Percentiles rank a stretch among this genome's conserved stretches.
Evolutionary conservation across 2,888 invertebrate species (phyloP).

Genomic region (Stenichneumon culpator): DNA sequence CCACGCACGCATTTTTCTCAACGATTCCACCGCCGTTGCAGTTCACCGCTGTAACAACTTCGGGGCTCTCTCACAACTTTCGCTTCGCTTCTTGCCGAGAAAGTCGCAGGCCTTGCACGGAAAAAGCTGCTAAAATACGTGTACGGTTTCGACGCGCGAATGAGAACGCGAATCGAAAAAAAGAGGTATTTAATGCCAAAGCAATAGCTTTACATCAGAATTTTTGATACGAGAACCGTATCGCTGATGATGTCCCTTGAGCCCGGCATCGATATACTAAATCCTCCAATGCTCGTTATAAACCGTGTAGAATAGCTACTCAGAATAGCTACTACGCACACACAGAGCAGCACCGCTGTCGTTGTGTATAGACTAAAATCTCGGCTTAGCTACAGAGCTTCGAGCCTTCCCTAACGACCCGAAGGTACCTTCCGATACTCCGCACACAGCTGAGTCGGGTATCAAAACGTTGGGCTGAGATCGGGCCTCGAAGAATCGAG

Average conservation of each 20-base stretch:
- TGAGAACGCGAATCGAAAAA: background rate
- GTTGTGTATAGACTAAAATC: conserved; percentile 45
- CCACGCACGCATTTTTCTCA: conserved; percentile 21
- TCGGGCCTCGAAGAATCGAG: conserved; percentile 41
- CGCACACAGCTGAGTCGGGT: conserved; percentile 35
- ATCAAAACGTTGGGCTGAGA: conserved; percentile 45
- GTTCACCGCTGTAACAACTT: conserved; percentile 32
- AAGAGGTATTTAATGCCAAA: background rate
- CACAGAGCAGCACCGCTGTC: background rate
- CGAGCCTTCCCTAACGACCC: conserved; percentile 9
- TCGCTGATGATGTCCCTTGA: conserved; percentile 12
- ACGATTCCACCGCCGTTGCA: background rate
- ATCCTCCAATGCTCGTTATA: conserved; percentile 37
- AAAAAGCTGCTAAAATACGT: conserved; percentile 53
- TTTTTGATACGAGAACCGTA: conserved; percentile 15
- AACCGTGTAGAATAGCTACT: conserved; percentile 13
- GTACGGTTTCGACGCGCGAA: conserved; percentile 20
- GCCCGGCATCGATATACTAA: conserved; percentile 23
- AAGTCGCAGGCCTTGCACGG: conserved; percentile 45
- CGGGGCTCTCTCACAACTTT: conserved; percentile 51
- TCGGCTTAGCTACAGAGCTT: conserved; percentile 44
- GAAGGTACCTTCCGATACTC: conserved; percentile 8
- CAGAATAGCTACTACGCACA: background rate
- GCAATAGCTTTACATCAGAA: conserved; percentile 21
- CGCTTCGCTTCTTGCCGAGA: conserved; percentile 49